These are phyloP conservation scores for Myrmophylax atrothorax DNA, from an alignment of 2,113 vertebrate species.

Conservation along the genomic window DNA sequence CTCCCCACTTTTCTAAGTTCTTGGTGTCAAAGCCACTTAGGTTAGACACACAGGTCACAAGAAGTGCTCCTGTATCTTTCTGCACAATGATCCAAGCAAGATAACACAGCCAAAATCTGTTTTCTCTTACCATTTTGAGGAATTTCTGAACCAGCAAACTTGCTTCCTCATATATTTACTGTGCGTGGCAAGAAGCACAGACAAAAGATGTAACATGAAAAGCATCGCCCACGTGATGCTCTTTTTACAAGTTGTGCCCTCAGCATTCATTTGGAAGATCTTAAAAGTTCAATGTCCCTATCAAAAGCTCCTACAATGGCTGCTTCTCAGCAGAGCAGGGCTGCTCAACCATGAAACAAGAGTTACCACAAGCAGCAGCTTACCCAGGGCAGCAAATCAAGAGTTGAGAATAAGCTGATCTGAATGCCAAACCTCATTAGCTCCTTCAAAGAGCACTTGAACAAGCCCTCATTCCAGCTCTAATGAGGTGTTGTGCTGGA, in stretches of 20 bases:
- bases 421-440: not conserved
- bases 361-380: not conserved
- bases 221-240: not conserved
- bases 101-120: too few relatives aligned
- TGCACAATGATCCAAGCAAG: too few relatives aligned
- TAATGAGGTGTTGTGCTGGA: not conserved
- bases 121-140: too few relatives aligned
- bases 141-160: not conserved
- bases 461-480: not conserved
- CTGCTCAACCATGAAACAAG: not conserved
- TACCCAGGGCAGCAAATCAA: not conserved
- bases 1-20: too few relatives aligned
- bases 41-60: too few relatives aligned
- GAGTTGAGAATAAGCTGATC: not conserved
- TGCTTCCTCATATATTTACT: not conserved
- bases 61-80: too few relatives aligned
- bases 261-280: not conserved
- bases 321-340: not conserved
- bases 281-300: not conserved
- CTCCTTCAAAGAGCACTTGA: not conserved
- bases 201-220: not conserved
- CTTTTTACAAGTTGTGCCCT: not conserved
- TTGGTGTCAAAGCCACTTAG: too few relatives aligned
- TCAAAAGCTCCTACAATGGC: not conserved
- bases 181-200: not conserved